Percentiles rank a stretch among this genome's conserved stretches.
Evolutionary conservation across 2,113 vertebrate species (phyloP).

Genomic region (Cervus canadensis): DNA sequence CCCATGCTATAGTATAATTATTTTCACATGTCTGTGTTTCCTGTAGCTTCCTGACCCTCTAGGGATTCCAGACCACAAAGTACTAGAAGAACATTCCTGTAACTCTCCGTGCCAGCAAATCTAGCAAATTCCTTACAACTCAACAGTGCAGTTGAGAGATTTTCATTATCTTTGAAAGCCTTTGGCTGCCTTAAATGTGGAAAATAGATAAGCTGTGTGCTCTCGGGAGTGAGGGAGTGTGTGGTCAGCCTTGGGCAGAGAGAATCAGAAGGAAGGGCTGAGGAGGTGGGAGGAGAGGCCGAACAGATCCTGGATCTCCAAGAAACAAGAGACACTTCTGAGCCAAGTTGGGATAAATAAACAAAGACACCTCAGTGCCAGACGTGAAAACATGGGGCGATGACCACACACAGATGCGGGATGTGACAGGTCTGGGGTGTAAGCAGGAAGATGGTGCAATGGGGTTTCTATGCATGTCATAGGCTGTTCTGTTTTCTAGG

Average conservation of each 20-base stretch:
- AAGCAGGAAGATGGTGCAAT: background rate
- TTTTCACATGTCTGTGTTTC: slow-evolving; percentile 22
- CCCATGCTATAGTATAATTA: background rate
- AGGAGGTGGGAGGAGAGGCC: background rate
- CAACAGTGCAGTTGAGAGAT: slow-evolving; percentile 56
- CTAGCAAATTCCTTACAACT: slow-evolving; percentile 61
- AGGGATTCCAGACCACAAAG: slow-evolving; percentile 47
- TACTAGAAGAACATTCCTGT: slow-evolving; percentile 49
- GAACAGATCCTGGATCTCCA: background rate
- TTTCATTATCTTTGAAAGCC: slow-evolving; percentile 60
- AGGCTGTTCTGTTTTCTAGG: background rate
- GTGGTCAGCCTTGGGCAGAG: slow-evolving; percentile 22
- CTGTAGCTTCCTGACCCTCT: slow-evolving; percentile 4
- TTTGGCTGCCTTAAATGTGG: slow-evolving; percentile 52
- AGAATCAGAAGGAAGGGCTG: background rate
- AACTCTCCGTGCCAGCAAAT: slow-evolving; percentile 44
- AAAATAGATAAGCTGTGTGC: slow-evolving; percentile 43
- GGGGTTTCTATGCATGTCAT: background rate
- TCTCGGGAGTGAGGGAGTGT: slow-evolving; percentile 28
- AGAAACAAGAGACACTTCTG: background rate
- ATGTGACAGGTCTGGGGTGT: background rate
- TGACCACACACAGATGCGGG: accelerated
- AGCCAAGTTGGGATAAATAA: background rate
- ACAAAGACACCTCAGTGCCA: background rate
- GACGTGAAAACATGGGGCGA: background rate